Evolutionary conservation across 1,140 invertebrate genomes (phyloP).

Genomic region (Protaetia brevitarsis): DNA sequence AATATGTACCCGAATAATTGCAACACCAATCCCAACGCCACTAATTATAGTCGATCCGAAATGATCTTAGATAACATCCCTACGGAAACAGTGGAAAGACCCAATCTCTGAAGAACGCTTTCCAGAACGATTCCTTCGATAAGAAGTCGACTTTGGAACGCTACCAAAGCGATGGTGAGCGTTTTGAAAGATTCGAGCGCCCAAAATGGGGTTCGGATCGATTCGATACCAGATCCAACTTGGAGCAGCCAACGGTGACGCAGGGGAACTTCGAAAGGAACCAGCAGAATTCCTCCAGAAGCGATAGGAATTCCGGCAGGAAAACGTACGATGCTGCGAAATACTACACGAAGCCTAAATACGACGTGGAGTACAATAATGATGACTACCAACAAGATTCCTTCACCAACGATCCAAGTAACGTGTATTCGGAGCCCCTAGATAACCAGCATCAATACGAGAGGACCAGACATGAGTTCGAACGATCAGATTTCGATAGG

Average conservation of each 20-base stretch:
- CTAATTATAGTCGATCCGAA: constrained; percentile 72
- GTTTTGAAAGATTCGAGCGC: constrained; percentile 46
- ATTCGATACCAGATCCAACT: constrained; percentile 38
- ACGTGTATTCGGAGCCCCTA: constrained; percentile 46
- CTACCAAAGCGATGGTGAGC: constrained; percentile 41
- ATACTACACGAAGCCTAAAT: constrained; percentile 55
- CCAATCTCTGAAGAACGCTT: constrained; percentile 50
- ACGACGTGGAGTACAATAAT: constrained; percentile 41
- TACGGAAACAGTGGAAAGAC: constrained; percentile 52
- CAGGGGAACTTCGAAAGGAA: constrained; percentile 40
- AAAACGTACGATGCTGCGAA: constrained; percentile 57
- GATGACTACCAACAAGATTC: constrained; percentile 48
- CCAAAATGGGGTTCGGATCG: constrained; percentile 47
- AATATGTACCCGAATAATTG: constrained; percentile 81
- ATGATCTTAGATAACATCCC: constrained; percentile 55
- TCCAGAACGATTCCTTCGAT: constrained; percentile 52
- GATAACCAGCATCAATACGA: constrained; percentile 45
- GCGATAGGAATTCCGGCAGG: constrained; percentile 33
- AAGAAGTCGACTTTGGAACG: constrained; percentile 54
- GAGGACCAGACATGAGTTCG: constrained; percentile 54
- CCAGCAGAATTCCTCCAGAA: constrained; percentile 35
- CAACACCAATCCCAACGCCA: constrained; percentile 78
- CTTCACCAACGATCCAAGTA: constrained; percentile 42
- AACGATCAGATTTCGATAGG: constrained; percentile 52
- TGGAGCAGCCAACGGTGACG: constrained; percentile 38